Percentiles rank a stretch among this genome's conserved stretches.
Conservation (phyloP, 2,797 vertebrate species). For the Acanthurus tractus region DNA sequence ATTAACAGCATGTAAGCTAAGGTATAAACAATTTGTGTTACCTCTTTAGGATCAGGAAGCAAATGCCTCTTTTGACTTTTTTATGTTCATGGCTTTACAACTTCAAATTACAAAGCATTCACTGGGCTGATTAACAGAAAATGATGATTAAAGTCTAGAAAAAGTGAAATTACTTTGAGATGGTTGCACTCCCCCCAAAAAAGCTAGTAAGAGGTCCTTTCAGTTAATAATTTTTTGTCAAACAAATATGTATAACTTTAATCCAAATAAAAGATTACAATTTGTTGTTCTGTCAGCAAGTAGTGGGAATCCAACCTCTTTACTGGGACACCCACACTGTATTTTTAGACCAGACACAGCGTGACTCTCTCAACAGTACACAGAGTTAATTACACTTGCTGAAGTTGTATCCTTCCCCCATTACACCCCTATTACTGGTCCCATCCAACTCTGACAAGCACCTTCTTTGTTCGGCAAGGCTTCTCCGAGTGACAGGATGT, state of each 20-base stretch:
- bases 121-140: not conserved
- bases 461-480: conserved; percentile 77
- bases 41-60: too few relatives aligned
- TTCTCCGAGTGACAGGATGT: conserved; percentile 82
- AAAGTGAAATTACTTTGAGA: too few relatives aligned
- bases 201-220: not conserved
- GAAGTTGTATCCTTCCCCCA: conserved; percentile 73
- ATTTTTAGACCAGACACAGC: conserved; percentile 61
- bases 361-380: conserved; percentile 72
- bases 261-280: too few relatives aligned
- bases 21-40: too few relatives aligned
- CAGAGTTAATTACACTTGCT: conserved; percentile 76
- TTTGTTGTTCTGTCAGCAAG: too few relatives aligned
- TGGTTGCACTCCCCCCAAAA: not conserved
- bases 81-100: not conserved
- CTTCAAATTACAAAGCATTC: not conserved
- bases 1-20: too few relatives aligned
- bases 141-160: too few relatives aligned
- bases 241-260: not conserved
- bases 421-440: conserved; percentile 75
- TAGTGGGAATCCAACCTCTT: not conserved
- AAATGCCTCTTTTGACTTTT: not conserved
- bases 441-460: conserved; percentile 75
- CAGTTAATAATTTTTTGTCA: not conserved
- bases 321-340: conserved; percentile 16